Base-by-base conservation (phyloP, 1,140 invertebrate species). In the Neodiprion fabricii region DNA sequence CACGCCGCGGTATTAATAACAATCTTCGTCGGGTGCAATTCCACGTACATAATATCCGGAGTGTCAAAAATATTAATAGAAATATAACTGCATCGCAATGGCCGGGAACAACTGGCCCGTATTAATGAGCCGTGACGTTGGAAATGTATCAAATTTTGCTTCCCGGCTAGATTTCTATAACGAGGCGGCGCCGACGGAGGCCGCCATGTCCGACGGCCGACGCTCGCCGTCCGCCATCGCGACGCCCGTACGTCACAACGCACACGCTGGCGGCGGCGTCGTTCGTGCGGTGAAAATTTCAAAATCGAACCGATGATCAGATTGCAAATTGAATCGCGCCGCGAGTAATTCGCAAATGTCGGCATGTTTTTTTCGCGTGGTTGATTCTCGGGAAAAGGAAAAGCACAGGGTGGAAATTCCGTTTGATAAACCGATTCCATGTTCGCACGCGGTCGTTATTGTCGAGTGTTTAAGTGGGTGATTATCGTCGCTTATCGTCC, bases 131-230 rank as follows among this genome's bases (percentile, higher is more conserved):
- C 81, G 72, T 78, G 80, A 84, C 83, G 79, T 81, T 79, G 82
- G 81, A 86, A 86, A 85, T 80, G 79, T 79, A 80, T 78, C 81
- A 82, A 87, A 86, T 87, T 86, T 87, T 86, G 84, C 85, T 75
- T 75, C 49, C 82, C 74, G 70, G 79, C 28, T 40, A 80, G 79
- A 79, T 80, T 82, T 79, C 71, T 76, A 73, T 74, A 79, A 77
- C 79, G 80, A 79, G 67, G 67, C 17, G 40, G 40, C 67, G 17
- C 21, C 21, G 40, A 69, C 67, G 17, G 67, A 11, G 21, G 67
- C 40, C 17, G 67, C 67, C 67, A 69, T 69, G 40, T 21, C 48
- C 40, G 70, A 71, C 66, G 67, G 28, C 69, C 75, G 72, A 79
- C 75, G 73, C 76, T 72, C 79, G 75, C 78, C 79, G 76, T 73